Percentiles rank a stretch among this genome's conserved stretches.
phyloP scores from a whole-genome alignment of 2,888 invertebrate species.

The Drosophila merina region DNA sequence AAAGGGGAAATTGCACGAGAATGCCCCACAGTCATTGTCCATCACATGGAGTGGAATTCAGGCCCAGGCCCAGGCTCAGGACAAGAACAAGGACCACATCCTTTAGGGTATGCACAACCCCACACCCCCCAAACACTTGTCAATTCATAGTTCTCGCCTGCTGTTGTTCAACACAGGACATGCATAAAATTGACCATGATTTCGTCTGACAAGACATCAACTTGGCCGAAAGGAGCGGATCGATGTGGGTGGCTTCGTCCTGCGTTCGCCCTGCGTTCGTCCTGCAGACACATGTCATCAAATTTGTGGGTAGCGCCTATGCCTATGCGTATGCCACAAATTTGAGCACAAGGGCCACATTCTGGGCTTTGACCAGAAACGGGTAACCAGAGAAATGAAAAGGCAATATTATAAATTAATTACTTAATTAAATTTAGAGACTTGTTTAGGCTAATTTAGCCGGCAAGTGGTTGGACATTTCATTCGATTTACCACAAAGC shows the following conservation, averaged over 20 bases:
- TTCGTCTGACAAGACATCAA: slow-evolving; percentile 42
- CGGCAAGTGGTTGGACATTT: slow-evolving; percentile 40
- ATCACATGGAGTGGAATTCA: slow-evolving; percentile 2
- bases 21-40: slow-evolving; percentile 14
- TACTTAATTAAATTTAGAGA: slow-evolving; percentile 65
- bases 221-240: slow-evolving; percentile 1
- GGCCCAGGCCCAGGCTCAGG: slow-evolving; percentile 14
- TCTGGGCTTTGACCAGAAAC: neutral
- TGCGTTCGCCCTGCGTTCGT: neutral
- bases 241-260: neutral
- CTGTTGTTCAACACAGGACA: slow-evolving; percentile 54
- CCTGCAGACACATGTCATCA: slow-evolving; percentile 37
- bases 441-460: slow-evolving; percentile 56
- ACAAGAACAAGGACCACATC: slow-evolving; percentile 17
- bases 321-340: slow-evolving; percentile 61
- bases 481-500: slow-evolving; percentile 46
- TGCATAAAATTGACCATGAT: slow-evolving; percentile 64
- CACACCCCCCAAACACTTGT: slow-evolving; percentile 51
- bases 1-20: slow-evolving; percentile 19
- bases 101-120: neutral
- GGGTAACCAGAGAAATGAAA: neutral
- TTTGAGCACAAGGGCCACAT: slow-evolving; percentile 5
- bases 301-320: slow-evolving; percentile 50
- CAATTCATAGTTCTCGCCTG: slow-evolving; percentile 58
- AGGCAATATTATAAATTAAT: slow-evolving; percentile 46